A percentile compares a stretch with the other conserved stretches of the same genome.
Conservation (phyloP, 2,113 vertebrate genomes). For the Anas platyrhynchos region DNA sequence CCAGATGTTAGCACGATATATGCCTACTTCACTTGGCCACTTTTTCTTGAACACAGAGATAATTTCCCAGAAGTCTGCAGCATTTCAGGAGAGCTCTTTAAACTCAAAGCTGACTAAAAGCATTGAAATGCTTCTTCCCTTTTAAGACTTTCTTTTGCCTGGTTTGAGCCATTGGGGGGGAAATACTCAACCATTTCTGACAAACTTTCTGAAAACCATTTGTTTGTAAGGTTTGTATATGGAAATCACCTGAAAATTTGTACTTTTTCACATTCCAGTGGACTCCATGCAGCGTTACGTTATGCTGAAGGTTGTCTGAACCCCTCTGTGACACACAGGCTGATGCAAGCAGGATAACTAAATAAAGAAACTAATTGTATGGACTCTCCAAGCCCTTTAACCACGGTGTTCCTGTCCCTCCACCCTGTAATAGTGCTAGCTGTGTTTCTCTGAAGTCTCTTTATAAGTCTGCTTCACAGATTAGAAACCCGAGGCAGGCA, state of each 20-base stretch:
- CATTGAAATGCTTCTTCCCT: background rate
- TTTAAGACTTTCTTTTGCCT: background rate
- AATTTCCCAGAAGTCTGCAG: background rate
- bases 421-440: background rate
- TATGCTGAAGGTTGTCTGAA: background rate
- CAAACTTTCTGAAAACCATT: background rate
- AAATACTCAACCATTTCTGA: background rate
- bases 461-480: background rate
- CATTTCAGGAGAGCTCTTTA: background rate
- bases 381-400: conserved; percentile 3
- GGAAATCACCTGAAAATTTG: background rate
- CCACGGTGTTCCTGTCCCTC: background rate
- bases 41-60: no score
- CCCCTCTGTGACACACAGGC: background rate
- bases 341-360: background rate
- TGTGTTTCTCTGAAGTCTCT: background rate
- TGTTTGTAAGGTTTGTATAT: background rate
- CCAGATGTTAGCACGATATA: background rate
- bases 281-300: background rate
- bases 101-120: background rate
- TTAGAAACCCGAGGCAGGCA: background rate
- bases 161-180: background rate
- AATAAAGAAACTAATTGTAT: background rate
- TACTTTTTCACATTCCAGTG: background rate
- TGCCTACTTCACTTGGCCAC: background rate